Evolutionary conservation across 35 echinoderm and acorn worm genomes (phyloP), one percentile per base, ranked within the genome.

Genomic region (Apostichopus parvimensis): DNA sequence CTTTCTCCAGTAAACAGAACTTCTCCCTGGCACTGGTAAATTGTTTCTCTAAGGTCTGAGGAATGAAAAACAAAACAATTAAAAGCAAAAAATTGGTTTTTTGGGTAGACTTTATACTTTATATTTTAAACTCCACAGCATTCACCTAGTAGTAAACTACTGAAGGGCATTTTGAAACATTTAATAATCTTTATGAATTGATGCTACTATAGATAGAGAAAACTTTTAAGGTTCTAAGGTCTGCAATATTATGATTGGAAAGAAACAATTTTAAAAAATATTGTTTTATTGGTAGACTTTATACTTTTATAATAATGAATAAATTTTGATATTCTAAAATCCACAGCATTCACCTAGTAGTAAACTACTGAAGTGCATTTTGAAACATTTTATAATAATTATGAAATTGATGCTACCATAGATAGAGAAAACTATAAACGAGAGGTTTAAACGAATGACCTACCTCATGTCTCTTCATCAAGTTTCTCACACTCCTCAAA

Each of bases 391-490:
- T 45, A 45, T 4, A 45, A 4, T 45, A 45, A 4, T 45, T 45
- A 45, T 4, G n/a, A 1, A 45, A 45, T 45, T 45, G 2, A 45
- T 45, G 18, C 64, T 8, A 68, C 18, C 0, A 68, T 5, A 66
- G 62, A 66, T 12, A 66, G 15, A 68, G 71, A 14, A 75, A 75
- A 3, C 34, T 45, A 45, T 45, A 45, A 45, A 4, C 34, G 2
- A 45, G 34, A 45, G 34, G 34, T 45, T 45, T 45, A n/a, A 34
- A 34, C 28, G 3, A 45, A 45, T 45, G 34, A 73, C 79, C 28
- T 79, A 99, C 95, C 91, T 99, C 93, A 62, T 99, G 97, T 21
- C 90, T 96, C 82, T 99, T 99, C 0, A 96, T 82, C 8, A 99
- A 78, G 53, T 90, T 87, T 52, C 96, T 99, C n/a, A 96, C 97